These are phyloP conservation scores for Catharus minimus DNA, from an alignment of 2,113 vertebrate species.

Conservation along the genomic window DNA sequence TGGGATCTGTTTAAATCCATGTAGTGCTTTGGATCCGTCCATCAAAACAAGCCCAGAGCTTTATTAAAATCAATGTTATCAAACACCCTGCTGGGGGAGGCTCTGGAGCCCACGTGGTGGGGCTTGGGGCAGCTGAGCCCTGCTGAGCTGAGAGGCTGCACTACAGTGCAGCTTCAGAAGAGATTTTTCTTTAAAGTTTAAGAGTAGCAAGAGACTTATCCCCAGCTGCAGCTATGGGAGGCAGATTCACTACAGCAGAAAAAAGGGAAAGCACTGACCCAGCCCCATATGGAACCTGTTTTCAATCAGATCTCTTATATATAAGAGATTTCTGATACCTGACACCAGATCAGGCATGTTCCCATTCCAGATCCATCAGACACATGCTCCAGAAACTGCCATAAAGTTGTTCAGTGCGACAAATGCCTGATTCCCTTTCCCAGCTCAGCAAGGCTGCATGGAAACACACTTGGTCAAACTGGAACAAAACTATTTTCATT, in stretches of 20 bases:
- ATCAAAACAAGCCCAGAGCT: background rate
- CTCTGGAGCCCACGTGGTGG: background rate
- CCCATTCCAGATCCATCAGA: background rate
- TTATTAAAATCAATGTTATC: conserved; percentile 26
- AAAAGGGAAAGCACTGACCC: background rate
- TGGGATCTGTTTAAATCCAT: background rate
- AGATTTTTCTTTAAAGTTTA: background rate
- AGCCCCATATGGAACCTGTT: background rate
- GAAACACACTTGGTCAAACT: background rate
- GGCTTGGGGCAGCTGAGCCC: background rate
- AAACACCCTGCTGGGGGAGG: background rate
- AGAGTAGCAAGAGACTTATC: background rate
- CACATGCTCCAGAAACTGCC: background rate
- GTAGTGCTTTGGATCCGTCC: background rate
- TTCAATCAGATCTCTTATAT: background rate
- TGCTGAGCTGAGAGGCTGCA: background rate
- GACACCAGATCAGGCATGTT: background rate
- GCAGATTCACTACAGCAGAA: background rate
- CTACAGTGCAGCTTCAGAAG: background rate
- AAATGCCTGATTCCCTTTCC: rapidly evolving
- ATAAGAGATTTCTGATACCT: background rate
- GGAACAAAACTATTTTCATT: background rate
- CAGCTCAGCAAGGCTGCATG: background rate
- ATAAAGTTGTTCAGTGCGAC: background rate
- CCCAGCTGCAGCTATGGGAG: background rate